Percentiles rank a stretch among this genome's conserved stretches.
Conservation (phyloP, 1,140 invertebrate genomes). For the Bombus waltoni region DNA sequence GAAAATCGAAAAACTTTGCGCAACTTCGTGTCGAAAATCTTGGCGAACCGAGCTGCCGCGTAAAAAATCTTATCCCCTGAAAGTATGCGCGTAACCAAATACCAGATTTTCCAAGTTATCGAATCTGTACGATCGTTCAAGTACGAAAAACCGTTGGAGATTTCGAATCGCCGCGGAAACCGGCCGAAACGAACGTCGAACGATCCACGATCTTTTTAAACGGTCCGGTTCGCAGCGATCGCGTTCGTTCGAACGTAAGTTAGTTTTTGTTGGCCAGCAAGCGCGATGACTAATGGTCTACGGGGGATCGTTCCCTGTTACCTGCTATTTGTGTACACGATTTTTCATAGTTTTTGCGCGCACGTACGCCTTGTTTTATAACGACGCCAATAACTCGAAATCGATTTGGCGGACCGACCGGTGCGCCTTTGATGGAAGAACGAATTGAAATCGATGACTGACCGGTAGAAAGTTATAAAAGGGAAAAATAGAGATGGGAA, state of each 20-base stretch:
- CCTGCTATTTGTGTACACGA: slow-evolving; percentile 61
- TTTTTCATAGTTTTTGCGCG: slow-evolving; percentile 71
- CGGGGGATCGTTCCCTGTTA: slow-evolving; percentile 61
- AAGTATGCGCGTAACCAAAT: background rate
- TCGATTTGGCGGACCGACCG: slow-evolving; percentile 54
- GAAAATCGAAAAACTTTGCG: slow-evolving; percentile 42
- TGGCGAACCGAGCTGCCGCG: background rate
- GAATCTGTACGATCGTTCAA: background rate
- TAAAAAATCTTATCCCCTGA: slow-evolving; percentile 26
- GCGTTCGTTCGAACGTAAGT: slow-evolving; percentile 60
- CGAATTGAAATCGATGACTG: slow-evolving; percentile 56
- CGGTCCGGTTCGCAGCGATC: background rate
- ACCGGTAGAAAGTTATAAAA: slow-evolving; percentile 33
- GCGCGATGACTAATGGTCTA: slow-evolving; percentile 70
- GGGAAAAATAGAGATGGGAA: slow-evolving; percentile 12
- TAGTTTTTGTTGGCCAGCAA: slow-evolving; percentile 63
- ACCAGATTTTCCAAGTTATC: background rate
- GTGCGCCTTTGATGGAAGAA: slow-evolving; percentile 44
- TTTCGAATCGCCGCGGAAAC: background rate
- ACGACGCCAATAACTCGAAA: slow-evolving; percentile 62
- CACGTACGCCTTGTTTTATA: slow-evolving; percentile 52
- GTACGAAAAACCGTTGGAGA: background rate
- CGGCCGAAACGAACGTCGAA: slow-evolving; percentile 30
- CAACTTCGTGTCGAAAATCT: background rate
- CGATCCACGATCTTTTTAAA: slow-evolving; percentile 51